Base-by-base conservation (phyloP, 2,888 invertebrate genomes). In the Noctua fimbriata region DNA sequence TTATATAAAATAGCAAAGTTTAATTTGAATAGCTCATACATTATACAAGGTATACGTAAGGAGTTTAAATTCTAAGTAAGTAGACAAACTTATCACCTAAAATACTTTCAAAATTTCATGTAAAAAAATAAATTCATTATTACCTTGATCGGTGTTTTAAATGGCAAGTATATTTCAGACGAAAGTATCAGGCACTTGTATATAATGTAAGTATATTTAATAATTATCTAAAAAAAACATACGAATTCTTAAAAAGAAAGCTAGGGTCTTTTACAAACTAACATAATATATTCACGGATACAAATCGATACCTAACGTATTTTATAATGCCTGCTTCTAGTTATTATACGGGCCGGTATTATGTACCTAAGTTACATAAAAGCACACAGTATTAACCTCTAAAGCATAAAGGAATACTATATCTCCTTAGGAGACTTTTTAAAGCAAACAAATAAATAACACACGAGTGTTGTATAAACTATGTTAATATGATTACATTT, bases 21-120 rank as follows among this genome's bases (percentile, higher is more conserved):
- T 90, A 89, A 92, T 88, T 79, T 67, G 65, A 80, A 84, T 83
- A 85, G 72, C 58, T 73, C 71, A 81, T 81, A 79, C 85, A 88
- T 78, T 76, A 60, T 76, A 80, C 44, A 77, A 82, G 14, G 77
- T 82, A 79, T 79, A 81, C 71, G 76, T 79, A 89, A 60, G 41
- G 49, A 70, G 65, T 85, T 66, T 84, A 91, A 85, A 89, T 90
- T 88, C 92, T 93, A 93, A 94, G 71, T 86, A 85, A 87, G 89
- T 89, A 89, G 86, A 87, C 85, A 89, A 89, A 86, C 87, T 87
- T 89, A 89, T 78, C n/a, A 78, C 75, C 91, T 94, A 94, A 89
- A 94, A 94, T 95, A 95, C 94, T 95, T 92, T 92, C 76, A 91
- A 91, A 92, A 91, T 84, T 78, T 88, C 76, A 83, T 79, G 77